phyloP scores from a whole-genome alignment of 2,113 vertebrate genomes.

The Athene noctua region DNA sequence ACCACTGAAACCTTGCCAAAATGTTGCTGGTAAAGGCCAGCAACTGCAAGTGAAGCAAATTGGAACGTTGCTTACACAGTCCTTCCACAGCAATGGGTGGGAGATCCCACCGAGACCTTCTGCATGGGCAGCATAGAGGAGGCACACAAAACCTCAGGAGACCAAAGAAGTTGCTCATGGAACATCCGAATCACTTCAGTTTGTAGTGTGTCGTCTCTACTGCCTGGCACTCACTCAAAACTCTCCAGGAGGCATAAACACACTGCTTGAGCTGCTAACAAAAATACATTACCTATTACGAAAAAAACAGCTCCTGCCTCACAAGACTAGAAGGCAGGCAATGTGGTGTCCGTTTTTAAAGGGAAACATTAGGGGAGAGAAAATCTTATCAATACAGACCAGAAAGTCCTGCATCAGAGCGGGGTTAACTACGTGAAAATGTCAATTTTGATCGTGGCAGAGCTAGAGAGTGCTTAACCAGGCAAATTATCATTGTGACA shows the following conservation, averaged over 20 bases:
- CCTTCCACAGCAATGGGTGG: background rate
- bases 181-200: background rate
- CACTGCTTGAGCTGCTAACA: background rate
- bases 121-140: background rate
- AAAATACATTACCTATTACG: background rate
- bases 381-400: slow-evolving; percentile 7
- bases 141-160: background rate
- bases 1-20: slow-evolving; percentile 52
- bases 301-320: background rate
- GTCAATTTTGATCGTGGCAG: background rate
- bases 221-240: background rate
- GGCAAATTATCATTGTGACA: background rate
- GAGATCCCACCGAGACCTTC: background rate
- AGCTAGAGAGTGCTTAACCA: slow-evolving; percentile 30
- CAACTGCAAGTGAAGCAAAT: background rate
- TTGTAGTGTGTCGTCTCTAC: background rate
- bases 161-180: background rate
- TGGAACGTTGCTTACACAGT: background rate
- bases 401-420: background rate
- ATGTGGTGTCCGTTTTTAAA: background rate
- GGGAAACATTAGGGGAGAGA: background rate
- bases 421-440: background rate
- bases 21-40: slow-evolving; percentile 61
- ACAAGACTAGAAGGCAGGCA: background rate
- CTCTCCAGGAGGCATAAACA: slow-evolving; percentile 30